Percentiles rank a stretch among this genome's conserved stretches.
phyloP scores from a whole-genome alignment of 2,888 invertebrate species.

The Epistrophella euchroma region DNA sequence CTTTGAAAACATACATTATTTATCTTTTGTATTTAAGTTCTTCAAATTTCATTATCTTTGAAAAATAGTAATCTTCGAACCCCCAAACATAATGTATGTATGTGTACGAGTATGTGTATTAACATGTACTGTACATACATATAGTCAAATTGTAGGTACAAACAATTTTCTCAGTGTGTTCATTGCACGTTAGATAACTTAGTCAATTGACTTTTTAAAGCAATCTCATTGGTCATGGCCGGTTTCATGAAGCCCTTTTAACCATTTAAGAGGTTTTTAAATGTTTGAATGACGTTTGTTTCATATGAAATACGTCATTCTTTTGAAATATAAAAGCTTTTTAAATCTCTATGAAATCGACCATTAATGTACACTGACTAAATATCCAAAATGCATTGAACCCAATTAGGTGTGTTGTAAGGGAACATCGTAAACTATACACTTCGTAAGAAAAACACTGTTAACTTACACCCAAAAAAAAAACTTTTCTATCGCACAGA shows the following conservation, averaged over 20 bases:
- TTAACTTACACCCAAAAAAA: slow-evolving; percentile 71
- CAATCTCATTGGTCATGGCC: neutral
- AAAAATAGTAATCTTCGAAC: slow-evolving; percentile 3
- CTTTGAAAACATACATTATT: neutral
- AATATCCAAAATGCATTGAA: neutral
- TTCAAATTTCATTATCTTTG: neutral
- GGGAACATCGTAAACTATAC: slow-evolving; percentile 34
- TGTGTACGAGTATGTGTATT: no score
- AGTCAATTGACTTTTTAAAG: no score
- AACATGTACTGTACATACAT: no score
- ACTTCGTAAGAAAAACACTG: slow-evolving; percentile 53
- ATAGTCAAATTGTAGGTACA: neutral
- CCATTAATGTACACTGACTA: neutral
- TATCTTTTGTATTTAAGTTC: slow-evolving; percentile 37
- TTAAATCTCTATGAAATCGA: no score
- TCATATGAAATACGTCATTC: no score
- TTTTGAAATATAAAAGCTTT: no score
- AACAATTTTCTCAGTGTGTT: neutral
- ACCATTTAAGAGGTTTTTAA: no score
- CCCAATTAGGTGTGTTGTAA: neutral
- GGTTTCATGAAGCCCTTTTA: no score
- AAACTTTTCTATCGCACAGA: slow-evolving; percentile 80
- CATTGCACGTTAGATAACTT: neutral
- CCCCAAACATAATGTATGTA: neutral
- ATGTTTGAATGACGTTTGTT: no score